phyloP scores from a whole-genome alignment of 2,888 invertebrate species.

The Celastrina argiolus region DNA sequence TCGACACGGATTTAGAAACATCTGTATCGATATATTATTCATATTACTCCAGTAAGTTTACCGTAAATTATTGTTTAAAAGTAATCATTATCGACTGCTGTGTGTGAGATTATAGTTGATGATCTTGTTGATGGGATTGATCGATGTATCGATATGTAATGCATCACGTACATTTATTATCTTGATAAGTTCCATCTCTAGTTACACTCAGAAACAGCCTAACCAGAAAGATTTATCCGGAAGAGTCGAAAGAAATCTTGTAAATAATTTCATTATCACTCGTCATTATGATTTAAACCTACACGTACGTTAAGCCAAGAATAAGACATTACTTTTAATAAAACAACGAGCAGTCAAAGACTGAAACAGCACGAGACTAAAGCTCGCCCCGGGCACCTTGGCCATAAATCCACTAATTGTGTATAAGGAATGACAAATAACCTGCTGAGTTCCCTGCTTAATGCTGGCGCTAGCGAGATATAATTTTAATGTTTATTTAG shows the following conservation, averaged over 20 bases:
- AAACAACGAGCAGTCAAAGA: constrained; percentile 5
- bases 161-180: too few relatives aligned
- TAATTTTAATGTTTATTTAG: constrained; percentile 13
- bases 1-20: constrained; percentile 3
- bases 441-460: constrained; percentile 14
- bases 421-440: constrained; percentile 13
- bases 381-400: constrained; percentile 5
- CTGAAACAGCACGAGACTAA: constrained; percentile 8
- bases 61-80: background rate
- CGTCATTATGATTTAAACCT: background rate
- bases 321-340: constrained; percentile 3
- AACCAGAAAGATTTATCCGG: too few relatives aligned
- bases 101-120: background rate
- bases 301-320: background rate
- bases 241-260: background rate
- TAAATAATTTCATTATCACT: background rate
- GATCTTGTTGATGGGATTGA: background rate
- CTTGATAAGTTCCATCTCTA: too few relatives aligned
- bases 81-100: background rate
- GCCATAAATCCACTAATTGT: constrained; percentile 9
- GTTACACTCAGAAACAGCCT: too few relatives aligned
- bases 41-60: background rate
- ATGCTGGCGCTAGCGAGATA: constrained; percentile 5
- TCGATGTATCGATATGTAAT: too few relatives aligned
- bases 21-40: constrained; percentile 14